These are phyloP conservation scores for Scolopax bukidnonensis DNA, from an alignment of 2,797 vertebrate species.

Conservation along the genomic window DNA sequence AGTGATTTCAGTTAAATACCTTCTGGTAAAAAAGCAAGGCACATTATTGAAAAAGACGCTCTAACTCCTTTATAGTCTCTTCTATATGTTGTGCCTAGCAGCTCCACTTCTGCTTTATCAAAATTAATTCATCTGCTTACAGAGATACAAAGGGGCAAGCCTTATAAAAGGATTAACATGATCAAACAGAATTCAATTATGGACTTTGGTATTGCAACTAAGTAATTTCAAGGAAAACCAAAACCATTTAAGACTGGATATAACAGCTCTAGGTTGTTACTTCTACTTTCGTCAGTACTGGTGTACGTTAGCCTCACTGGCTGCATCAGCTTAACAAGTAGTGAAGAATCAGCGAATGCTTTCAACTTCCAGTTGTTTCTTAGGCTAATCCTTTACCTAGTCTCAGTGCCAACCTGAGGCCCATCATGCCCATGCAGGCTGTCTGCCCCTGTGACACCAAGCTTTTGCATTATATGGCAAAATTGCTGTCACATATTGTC, in stretches of 20 bases:
- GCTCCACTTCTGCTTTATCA: background rate
- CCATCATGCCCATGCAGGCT: background rate
- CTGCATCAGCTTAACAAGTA: background rate
- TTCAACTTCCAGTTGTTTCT: background rate
- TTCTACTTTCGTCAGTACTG: rapidly evolving
- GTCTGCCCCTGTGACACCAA: background rate
- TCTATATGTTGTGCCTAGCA: background rate
- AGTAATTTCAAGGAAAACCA: background rate
- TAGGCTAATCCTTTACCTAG: background rate
- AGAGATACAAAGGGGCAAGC: background rate
- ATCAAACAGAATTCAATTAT: background rate
- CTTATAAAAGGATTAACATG: background rate
- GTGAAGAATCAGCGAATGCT: background rate
- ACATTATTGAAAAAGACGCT: background rate
- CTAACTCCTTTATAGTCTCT: background rate
- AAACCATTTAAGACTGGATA: background rate
- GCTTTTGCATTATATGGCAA: rapidly evolving
- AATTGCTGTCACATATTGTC: background rate
- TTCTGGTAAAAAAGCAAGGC: background rate
- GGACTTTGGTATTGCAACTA: background rate
- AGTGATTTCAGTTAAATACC: background rate
- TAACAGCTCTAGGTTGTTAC: background rate
- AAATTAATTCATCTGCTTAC: background rate
- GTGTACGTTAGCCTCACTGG: rapidly evolving
- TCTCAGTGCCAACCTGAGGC: background rate